These are phyloP conservation scores for Agonopterix subpropinquella DNA, from an alignment of 2,888 invertebrate genomes.

Conservation along the genomic window DNA sequence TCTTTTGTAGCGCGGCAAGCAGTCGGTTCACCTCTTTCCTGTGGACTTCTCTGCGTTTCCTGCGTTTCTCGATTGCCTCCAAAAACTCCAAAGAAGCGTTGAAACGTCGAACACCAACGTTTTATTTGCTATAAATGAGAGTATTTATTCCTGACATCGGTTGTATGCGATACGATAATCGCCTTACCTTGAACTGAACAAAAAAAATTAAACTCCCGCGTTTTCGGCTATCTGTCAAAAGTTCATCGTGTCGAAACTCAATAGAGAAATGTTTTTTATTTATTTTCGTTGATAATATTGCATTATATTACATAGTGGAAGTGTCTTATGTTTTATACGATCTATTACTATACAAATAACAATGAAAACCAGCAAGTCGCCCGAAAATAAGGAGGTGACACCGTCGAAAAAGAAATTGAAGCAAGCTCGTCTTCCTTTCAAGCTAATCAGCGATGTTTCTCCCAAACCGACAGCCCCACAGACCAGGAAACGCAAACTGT, in stretches of 20 bases:
- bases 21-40: too few species aligned
- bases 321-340: constrained; percentile 12
- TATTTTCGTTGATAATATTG: constrained; percentile 14
- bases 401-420: constrained; percentile 75
- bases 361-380: constrained; percentile 60
- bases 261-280: constrained; percentile 24
- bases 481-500: constrained; percentile 63
- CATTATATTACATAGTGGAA: constrained; percentile 10
- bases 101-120: too few species aligned
- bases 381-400: constrained; percentile 49
- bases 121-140: too few species aligned
- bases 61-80: too few species aligned
- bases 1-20: too few species aligned
- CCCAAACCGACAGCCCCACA: constrained; percentile 39
- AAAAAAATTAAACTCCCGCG: constrained; percentile 45
- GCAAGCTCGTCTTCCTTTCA: constrained; percentile 78
- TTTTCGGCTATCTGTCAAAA: constrained; percentile 46
- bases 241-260: constrained; percentile 28
- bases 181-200: too few species aligned
- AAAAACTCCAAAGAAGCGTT: too few species aligned
- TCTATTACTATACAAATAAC: constrained; percentile 18
- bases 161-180: too few species aligned
- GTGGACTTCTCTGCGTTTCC: too few species aligned
- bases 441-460: constrained; percentile 62
- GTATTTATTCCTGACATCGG: too few species aligned